phyloP scores from a whole-genome alignment of 2,797 vertebrate genomes.

The Crax fasciolata region DNA sequence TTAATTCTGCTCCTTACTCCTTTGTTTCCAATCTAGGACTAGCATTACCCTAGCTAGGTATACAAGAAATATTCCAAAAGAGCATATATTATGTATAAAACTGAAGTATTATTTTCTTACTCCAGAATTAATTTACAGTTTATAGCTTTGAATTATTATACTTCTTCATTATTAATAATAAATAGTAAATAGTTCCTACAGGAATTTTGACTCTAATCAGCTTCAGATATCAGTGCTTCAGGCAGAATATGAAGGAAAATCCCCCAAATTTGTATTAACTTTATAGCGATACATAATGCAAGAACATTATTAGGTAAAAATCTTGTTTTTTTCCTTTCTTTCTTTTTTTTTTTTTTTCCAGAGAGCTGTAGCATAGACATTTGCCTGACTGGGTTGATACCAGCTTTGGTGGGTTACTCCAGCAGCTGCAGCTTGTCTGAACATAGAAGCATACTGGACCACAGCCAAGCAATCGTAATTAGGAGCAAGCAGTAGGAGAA shows the following conservation, averaged over 20 bases:
- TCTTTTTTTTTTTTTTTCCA: background rate
- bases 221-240: background rate
- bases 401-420: conserved; percentile 49
- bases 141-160: conserved; percentile 62
- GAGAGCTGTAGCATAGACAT: background rate
- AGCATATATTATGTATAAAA: conserved; percentile 24
- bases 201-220: conserved; percentile 7
- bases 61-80: conserved; percentile 15
- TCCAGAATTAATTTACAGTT: conserved; percentile 64
- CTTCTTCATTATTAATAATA: conserved; percentile 61
- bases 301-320: background rate
- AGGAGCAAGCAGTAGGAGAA: conserved; percentile 44
- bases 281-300: background rate
- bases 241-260: background rate
- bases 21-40: conserved; percentile 11
- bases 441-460: background rate
- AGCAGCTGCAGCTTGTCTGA: conserved; percentile 68
- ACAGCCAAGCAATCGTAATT: conserved; percentile 35
- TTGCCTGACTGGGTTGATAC: conserved; percentile 33
- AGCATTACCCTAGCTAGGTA: background rate
- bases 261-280: background rate
- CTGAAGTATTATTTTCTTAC: conserved; percentile 46
- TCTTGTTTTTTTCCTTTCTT: background rate
- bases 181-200: background rate
- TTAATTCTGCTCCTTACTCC: conserved; percentile 26